Evolutionary conservation across 2,797 vertebrate species (phyloP).

Genomic region (Alca torda): DNA sequence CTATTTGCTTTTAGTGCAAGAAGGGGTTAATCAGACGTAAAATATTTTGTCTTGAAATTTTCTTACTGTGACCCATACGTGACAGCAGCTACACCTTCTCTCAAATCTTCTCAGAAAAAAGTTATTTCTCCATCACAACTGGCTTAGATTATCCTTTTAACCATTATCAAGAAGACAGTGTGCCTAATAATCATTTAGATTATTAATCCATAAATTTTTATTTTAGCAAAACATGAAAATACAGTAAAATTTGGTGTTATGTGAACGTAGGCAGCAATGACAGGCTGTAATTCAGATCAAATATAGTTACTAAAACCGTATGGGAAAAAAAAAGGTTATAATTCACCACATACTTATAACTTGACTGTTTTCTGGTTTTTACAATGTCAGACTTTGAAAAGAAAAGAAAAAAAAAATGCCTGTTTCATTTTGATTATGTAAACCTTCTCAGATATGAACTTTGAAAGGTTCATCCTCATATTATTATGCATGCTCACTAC

Average conservation of each 20-base stretch:
- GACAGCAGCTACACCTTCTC: neutral
- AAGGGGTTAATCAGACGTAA: neutral
- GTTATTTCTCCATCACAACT: neutral
- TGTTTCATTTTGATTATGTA: neutral
- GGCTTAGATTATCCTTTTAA: neutral
- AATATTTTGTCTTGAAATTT: neutral
- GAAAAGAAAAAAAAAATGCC: neutral
- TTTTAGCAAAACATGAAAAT: neutral
- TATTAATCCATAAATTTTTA: neutral
- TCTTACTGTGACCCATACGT: neutral
- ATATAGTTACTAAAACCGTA: neutral
- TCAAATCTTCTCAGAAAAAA: neutral
- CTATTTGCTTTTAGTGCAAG: neutral
- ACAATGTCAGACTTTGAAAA: neutral
- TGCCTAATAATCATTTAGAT: neutral
- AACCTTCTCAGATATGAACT: neutral
- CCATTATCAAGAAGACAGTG: neutral
- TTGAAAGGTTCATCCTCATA: neutral
- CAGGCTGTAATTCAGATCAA: neutral
- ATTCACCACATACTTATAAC: neutral
- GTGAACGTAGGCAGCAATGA: neutral
- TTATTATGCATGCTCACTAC: neutral
- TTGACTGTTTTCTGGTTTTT: neutral
- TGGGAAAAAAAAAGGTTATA: neutral
- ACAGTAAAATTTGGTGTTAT: neutral